These are phyloP conservation scores for Julus scandinavius DNA, from an alignment of 2,888 invertebrate genomes.

Conservation along the genomic window DNA sequence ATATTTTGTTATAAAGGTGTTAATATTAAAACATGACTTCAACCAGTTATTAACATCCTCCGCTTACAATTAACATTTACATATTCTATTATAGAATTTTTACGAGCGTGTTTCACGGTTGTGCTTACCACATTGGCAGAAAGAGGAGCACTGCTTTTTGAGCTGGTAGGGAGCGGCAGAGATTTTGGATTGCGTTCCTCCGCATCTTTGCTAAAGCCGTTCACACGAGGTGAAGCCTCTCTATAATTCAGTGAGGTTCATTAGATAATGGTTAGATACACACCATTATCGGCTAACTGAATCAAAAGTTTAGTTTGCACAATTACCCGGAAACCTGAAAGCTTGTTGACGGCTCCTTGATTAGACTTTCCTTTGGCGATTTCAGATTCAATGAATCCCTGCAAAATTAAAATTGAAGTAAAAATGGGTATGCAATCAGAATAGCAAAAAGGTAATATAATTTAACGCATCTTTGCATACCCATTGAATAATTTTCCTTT, in stretches of 20 bases:
- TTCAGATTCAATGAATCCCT: constrained; percentile 45
- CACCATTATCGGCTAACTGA: background rate
- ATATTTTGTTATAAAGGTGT: too few species aligned
- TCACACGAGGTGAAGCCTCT: constrained; percentile 1
- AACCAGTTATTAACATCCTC: too few species aligned
- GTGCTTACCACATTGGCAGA: constrained; percentile 49
- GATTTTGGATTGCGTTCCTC: constrained; percentile 47
- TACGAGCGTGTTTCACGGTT: background rate
- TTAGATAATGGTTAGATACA: background rate
- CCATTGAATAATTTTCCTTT: constrained; percentile 57
- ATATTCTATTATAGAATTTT: too few species aligned
- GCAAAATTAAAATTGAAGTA: background rate
- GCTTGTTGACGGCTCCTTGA: constrained; percentile 35
- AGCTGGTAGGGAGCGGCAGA: background rate
- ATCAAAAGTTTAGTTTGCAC: background rate
- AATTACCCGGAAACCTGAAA: constrained; percentile 8
- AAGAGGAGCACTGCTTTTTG: constrained; percentile 31
- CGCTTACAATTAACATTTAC: too few species aligned
- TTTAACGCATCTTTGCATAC: background rate
- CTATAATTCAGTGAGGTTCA: background rate
- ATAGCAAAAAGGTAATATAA: background rate
- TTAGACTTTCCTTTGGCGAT: constrained; percentile 1
- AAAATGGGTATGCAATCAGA: background rate
- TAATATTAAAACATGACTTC: too few species aligned
- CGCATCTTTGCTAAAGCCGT: constrained; percentile 44